Base-by-base conservation (phyloP, 2,113 vertebrate genomes). In the Pachyramphus minor region DNA sequence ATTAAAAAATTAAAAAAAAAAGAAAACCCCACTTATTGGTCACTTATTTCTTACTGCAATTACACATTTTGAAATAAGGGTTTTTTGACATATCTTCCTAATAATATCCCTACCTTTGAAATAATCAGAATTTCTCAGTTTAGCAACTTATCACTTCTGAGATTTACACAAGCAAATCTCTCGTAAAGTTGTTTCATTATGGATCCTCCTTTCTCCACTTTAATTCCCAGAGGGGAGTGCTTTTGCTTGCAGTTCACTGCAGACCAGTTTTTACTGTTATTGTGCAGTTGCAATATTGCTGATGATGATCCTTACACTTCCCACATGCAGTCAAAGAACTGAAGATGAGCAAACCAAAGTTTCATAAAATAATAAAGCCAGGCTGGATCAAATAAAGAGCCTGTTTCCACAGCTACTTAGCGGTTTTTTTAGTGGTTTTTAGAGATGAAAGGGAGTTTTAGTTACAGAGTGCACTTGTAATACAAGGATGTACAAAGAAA, bases 331-430 rank as follows among this genome's bases (percentile, higher is more conserved):
- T 12, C 86, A 89, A 62, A 83, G 30, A 73, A 76, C 11, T 59
- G 55, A 63, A 74, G 44, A 82, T 28, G 58, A 28, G 41, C 15
- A 93, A 94, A 93, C 90, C 47, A 80, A 94, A 86, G 55, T 83
- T 90, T 85, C 83, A 90, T 77, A 80, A 95, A 93, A 90, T 86
- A 87, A 87, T 93, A 83, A 93, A 94, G 18, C 66, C 59, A 85
- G 75, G 33, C 16, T 44, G 45, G 35, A 83, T 89, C 87, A 95
- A 93, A 95, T 84, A 84, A 94, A 73, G 31, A 25, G 16, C 31
- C 23, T 73, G 89, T 80, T 45, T 50, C 42, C 42, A 66, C 71
- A 87, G 87, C n/a, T n/a, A n/a, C n/a, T n/a, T n/a, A n/a, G 5
- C 53, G 64, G 66, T 45, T 87, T 69, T 76, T 93, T 84, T 42